Evolutionary conservation across 2,888 invertebrate genomes (phyloP), one percentile per base, ranked within the genome.

Genomic region (Lycophotia porphyrea): DNA sequence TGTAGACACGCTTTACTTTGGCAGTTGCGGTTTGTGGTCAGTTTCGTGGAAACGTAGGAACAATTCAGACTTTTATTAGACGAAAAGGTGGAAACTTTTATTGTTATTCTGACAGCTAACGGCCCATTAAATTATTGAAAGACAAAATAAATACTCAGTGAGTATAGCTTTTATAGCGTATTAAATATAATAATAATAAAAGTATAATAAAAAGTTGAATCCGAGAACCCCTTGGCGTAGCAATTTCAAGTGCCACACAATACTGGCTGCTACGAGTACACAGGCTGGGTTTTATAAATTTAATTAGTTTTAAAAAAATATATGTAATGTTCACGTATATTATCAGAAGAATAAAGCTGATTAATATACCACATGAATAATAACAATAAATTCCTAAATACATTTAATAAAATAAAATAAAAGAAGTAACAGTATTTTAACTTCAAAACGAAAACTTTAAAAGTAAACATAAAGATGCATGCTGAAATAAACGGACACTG

Each of bases 201-300:
- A 44, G 21, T n/a, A n/a, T 27, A 27, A 44, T 42, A 52, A 18
- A 34, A 61, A 27, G 1, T 76, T 65, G 44, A 31, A 52, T n/a
- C 34, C 24, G 61, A 31, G 18, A 66, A 47, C 81, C 52, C 44
- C 44, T 61, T 60, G 21, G 42, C 34, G 34, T 81, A 72, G 77
- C 72, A 44, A 63, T 81, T 81, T 72, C 49, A 77, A 66, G 69
- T 36, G 27, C 47, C 24, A 58, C 36, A 66, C 79, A 15, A 66
- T n/a, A 27, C 44, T 47, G 65, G 55, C 61, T 58, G 49, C 61
- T 81, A 58, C 49, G 49, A 60, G 42, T 55, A 52, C 2, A 66
- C n/a, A 61, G 24, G 34, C 18, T 39, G 21, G 49, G 1, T 27
- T n/a, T 68, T 47, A 67, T 34, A 1, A 58, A 27, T 9, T 21